phyloP scores from a whole-genome alignment of 2,797 vertebrate genomes.

The Esox masquinongy region DNA sequence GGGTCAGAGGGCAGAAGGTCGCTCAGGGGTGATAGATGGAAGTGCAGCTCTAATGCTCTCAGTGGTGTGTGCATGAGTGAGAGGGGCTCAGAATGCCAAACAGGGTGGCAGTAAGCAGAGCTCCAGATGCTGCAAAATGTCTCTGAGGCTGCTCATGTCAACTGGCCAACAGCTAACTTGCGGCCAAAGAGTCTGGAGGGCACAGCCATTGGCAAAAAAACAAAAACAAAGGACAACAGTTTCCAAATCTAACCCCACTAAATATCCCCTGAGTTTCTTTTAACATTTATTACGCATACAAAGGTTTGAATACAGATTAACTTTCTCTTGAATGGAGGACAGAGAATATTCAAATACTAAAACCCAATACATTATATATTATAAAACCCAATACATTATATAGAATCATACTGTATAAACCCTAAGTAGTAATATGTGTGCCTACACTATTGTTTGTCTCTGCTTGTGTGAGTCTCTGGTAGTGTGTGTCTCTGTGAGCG shows the following conservation, averaged over 20 bases:
- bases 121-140: conserved; percentile 18
- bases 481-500: neutral
- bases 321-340: neutral
- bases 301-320: neutral
- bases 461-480: neutral
- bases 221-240: conserved; percentile 18
- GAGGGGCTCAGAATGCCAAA: neutral
- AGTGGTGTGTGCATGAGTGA: conserved; percentile 7
- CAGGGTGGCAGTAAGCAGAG: conserved; percentile 13
- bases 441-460: neutral
- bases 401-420: neutral
- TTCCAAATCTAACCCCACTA: neutral
- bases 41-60: conserved; percentile 14
- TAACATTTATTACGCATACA: neutral
- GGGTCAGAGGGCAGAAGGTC: neutral
- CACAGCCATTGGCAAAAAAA: conserved; percentile 19
- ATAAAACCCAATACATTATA: neutral
- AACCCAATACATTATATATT: neutral
- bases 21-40: conserved; percentile 26
- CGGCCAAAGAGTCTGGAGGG: conserved; percentile 16
- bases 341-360: neutral
- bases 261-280: neutral
- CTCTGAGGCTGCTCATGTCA: conserved; percentile 32
- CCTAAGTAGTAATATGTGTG: neutral
- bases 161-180: conserved; percentile 28